Evolutionary conservation across 1,140 invertebrate genomes (phyloP).

Genomic region (Heliconius melpomene): DNA sequence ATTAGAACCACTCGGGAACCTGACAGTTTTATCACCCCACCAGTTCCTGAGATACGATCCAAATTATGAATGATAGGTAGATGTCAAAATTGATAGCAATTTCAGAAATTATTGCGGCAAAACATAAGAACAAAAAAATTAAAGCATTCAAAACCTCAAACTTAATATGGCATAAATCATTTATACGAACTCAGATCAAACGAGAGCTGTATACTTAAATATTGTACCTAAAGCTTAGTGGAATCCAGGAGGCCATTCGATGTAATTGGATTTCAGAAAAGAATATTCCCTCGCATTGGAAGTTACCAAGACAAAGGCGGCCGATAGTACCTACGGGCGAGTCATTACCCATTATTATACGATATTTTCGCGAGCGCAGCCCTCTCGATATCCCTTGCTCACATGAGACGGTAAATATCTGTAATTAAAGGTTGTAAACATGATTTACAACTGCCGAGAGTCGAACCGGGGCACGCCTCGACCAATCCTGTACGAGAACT

Average conservation of each 20-base stretch:
- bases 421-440: slow-evolving; percentile 81
- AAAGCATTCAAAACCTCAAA: slow-evolving; percentile 44
- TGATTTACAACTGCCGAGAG: slow-evolving; percentile 76
- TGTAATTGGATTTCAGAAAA: slow-evolving; percentile 79
- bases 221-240: slow-evolving; percentile 57
- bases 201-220: slow-evolving; percentile 56
- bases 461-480: slow-evolving; percentile 66
- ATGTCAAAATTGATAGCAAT: slow-evolving; percentile 33
- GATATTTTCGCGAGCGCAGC: slow-evolving; percentile 78
- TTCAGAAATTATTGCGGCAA: slow-evolving; percentile 18
- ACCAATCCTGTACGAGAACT: slow-evolving; percentile 61
- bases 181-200: slow-evolving; percentile 69
- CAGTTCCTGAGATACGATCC: slow-evolving; percentile 46
- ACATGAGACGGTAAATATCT: slow-evolving; percentile 79
- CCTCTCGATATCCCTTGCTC: slow-evolving; percentile 73
- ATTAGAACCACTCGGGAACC: slow-evolving; percentile 58
- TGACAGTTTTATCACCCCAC: slow-evolving; percentile 53
- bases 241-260: slow-evolving; percentile 75
- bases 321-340: slow-evolving; percentile 76
- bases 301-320: slow-evolving; percentile 77
- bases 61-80: slow-evolving; percentile 38
- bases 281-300: slow-evolving; percentile 72
- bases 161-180: slow-evolving; percentile 73
- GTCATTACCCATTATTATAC: slow-evolving; percentile 80
- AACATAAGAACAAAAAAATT: slow-evolving; percentile 21